Evolutionary conservation across 2,113 vertebrate species (phyloP), one percentile per base, ranked within the genome.

Genomic region (Reinhardtius hippoglossoides): DNA sequence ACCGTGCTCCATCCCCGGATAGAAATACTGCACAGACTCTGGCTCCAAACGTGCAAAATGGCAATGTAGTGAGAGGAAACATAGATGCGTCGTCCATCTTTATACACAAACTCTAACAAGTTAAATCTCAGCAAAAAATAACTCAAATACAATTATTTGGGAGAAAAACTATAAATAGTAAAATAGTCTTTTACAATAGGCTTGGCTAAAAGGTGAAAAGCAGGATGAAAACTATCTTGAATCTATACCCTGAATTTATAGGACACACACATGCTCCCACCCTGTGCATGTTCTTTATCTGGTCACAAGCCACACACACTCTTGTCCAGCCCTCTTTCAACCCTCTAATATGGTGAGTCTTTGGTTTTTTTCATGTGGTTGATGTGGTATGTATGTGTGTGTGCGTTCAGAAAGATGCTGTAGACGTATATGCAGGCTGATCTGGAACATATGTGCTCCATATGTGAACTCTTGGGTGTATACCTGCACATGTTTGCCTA

Each of bases 291-390:
- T 13, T 56, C 48, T 78, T 9, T 40, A n/a, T 67, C 35, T 56
- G 54, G 60, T 78, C 27, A 64, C 44, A 71, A 67, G 24, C 72
- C 78, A 52, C 81, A 71, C 68, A 54, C 50, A 10, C 20, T 54
- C 54, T 56, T 10, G 21, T 54, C 54, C 16, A 1, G 46, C 55
- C 60, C 68, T 2, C 60, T 52, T 26, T 5, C 20, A 56, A 61
- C 65, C 73, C 64, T 82, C 10, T 71, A 71, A 31, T 67, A 73
- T 71, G 5, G 64, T 68, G 64, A 54, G 7, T 61, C 76, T 15
- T 46, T 16, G 57, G 56, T 20, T 64, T 67, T 80, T 65, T 78
- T 80, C 66, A 83, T 83, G 84, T 85, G 87, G 74, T 70, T 52
- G 20, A 2, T n/a, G 46, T 23, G 58, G 9, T 18, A 0, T 13